A percentile compares a stretch with the other conserved stretches of the same genome.
phyloP scores from a whole-genome alignment of 2,888 invertebrate species.

The Iselma pallidipennis region DNA sequence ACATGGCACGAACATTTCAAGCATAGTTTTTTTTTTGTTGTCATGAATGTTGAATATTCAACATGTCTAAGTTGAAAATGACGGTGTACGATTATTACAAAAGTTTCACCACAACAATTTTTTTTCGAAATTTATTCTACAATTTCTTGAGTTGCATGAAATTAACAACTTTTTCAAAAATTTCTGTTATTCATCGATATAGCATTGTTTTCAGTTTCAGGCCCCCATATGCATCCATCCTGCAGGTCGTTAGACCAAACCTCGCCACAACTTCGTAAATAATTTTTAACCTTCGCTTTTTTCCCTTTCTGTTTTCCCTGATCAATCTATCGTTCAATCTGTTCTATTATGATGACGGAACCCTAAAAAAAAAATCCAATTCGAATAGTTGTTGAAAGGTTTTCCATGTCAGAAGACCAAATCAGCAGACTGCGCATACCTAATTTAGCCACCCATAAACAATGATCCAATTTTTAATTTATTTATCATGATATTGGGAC shows the following conservation, averaged over 20 bases:
- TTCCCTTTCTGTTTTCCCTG: not conserved
- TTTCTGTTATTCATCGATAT: not conserved
- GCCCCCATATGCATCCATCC: not conserved
- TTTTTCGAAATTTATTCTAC: not conserved
- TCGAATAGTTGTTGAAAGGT: conserved; percentile 4
- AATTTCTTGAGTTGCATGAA: not conserved
- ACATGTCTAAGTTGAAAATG: conserved; percentile 14
- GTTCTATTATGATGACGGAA: not conserved
- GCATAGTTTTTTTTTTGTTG: not conserved
- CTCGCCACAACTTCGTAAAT: not conserved
- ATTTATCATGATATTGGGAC: not conserved
- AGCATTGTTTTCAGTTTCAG: not conserved
- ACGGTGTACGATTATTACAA: not conserved
- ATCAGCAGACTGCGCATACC: not conserved
- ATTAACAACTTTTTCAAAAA: not conserved
- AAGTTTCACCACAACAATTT: conserved; percentile 3
- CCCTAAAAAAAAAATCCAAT: not conserved
- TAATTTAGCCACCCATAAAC: conserved; percentile 6
- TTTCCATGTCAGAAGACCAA: conserved; percentile 6
- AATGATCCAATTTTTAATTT: conserved; percentile 3
- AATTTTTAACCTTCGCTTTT: not conserved
- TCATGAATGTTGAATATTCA: conserved; percentile 27
- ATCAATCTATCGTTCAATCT: conserved; percentile 5
- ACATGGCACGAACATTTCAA: not conserved
- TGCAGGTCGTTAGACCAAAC: not conserved